Base-by-base conservation (phyloP, 2,888 invertebrate species). In the Drosophila ustulata region DNA sequence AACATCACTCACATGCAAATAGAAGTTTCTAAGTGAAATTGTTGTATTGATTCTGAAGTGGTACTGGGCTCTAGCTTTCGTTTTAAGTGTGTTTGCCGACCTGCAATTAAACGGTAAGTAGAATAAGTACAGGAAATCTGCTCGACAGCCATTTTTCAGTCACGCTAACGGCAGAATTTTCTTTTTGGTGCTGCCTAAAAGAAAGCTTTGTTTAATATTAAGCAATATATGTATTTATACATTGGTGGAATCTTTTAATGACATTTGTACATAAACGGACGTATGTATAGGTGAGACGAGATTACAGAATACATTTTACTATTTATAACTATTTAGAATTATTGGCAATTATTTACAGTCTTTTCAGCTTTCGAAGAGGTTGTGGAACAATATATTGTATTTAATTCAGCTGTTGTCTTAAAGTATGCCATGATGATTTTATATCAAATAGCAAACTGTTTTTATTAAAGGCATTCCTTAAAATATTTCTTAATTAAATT, bases 1-100 rank as follows among this genome's bases (percentile, higher is more conserved):
- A n/a, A 37, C 37, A 4, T 37, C n/a, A 37, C 37, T 37, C 11
- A 37, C 37, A n/a, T 37, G 37, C 37, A 37, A 11, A 37, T n/a
- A 37, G 37, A 37, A 37, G 37, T n/a, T 37, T 37, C n/a, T 37
- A 37, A 37, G 37, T 37, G 37, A 37, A 37, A 37, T 37, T 37
- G 4, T 37, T 37, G n/a, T 37, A 37, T 37, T 37, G 37, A 37
- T 37, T n/a, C 37, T 37, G 4, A 37, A 37, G 37, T n/a, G 11
- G 34, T 30, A 7, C 7, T 30, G 1, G 3, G 34, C 11, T 11
- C 11, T 4, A n/a, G 4, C 37, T 37, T 37, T 37, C 11, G 37
- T 37, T 34, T 34, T 9, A 3, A 9, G 11, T 9, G 32, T 32
- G 32, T 32, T 3, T 3, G 11, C 3, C 32, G 34, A 4, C 34